Percentiles rank a stretch among this genome's conserved stretches.
phyloP scores from a whole-genome alignment of 2,797 vertebrate genomes.

The Toxotes lorentzi region DNA sequence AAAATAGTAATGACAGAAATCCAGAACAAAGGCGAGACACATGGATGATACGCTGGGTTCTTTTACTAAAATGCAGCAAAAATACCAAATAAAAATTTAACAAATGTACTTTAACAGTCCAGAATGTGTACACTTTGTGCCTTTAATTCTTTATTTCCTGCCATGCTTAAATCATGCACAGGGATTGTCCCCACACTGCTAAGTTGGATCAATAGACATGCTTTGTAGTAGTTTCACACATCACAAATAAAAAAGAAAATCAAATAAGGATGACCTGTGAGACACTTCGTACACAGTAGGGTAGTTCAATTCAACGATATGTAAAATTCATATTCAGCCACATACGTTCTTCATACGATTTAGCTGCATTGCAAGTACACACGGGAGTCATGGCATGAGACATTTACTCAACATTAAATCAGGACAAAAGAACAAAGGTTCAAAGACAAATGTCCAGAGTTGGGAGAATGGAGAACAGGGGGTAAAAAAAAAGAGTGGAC shows the following conservation, averaged over 20 bases:
- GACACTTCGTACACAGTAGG: neutral
- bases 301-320: neutral
- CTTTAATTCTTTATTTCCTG: neutral
- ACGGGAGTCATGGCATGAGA: conserved; percentile 1
- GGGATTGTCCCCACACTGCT: neutral
- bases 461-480: neutral
- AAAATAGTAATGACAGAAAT: neutral
- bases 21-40: neutral
- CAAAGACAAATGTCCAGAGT: neutral
- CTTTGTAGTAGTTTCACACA: neutral
- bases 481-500: conserved; percentile 1
- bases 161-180: neutral
- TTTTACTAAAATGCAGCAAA: neutral
- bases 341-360: neutral
- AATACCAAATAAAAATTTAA: neutral
- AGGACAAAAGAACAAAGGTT: conserved; percentile 9
- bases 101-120: neutral
- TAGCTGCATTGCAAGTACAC: neutral
- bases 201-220: neutral
- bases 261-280: neutral
- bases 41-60: neutral
- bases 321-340: conserved; percentile 23
- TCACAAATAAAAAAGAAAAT: conserved; percentile 17
- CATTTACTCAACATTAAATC: conserved; percentile 21
- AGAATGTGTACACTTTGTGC: neutral